Evolutionary conservation across 2,888 invertebrate genomes (phyloP), one percentile per base, ranked within the genome.

Genomic region (Lutraria lutraria): DNA sequence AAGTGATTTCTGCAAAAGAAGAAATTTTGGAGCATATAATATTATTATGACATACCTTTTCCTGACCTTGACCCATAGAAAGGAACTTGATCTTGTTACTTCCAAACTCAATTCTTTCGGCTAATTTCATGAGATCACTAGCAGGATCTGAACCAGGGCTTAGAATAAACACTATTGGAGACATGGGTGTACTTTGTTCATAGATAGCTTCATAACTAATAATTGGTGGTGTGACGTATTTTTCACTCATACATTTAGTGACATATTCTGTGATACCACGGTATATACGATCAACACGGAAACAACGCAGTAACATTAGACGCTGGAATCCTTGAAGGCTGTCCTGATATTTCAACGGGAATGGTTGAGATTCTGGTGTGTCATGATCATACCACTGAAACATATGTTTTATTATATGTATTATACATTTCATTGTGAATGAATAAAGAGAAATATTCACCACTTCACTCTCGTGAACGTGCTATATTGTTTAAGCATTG

Each of bases 241-340:
- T 98, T 97, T 98, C 98, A 79, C 98, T 98, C 98, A 99, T 98
- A 13, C 97, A 97, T 93, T 97, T 97, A 8, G 98, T 98, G 94
- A 99, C 98, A 96, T 98, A 99, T 96, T 98, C 98, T 54, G 98
- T 98, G 92, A 99, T 97, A n/a, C 98, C 98, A 93, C 98, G 97
- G 97, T 98, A 98, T 86, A 99, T 98, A 91, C 99, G 97, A 97
- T 99, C 99, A 29, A 98, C 97, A 43, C 99, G 97, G 97, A 99
- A 98, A 96, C 99, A 99, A 29, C 99, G 97, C 85, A 99, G 97
- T 88, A 99, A 96, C 98, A 99, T 98, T 85, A 99, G 97, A 87
- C 98, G 97, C 96, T 98, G 97, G 95, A 98, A 97, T 0, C 98
- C 97, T 31, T 97, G 96, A 93, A 98, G 96, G 16, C 96, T 97